Conservation (phyloP, 2,797 vertebrate species). For the Cuculus canorus region DNA sequence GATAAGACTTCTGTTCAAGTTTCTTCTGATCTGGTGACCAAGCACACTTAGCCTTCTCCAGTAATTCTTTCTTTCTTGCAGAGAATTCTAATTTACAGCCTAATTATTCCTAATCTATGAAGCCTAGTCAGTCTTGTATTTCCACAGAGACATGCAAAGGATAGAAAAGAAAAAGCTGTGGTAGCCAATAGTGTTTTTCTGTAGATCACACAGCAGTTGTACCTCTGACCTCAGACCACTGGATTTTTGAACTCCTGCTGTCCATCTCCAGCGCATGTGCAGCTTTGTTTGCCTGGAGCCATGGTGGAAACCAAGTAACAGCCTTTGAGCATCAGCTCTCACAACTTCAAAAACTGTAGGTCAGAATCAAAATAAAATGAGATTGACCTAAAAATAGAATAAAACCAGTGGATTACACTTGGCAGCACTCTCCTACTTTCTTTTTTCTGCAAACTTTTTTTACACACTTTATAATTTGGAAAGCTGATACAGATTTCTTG, state of each 20-base stretch:
- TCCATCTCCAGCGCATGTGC: fast-evolving
- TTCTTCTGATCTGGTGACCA: background rate
- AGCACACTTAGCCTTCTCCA: background rate
- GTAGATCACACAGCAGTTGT: background rate
- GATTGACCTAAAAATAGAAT: background rate
- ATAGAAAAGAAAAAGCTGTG: background rate
- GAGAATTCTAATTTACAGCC: background rate
- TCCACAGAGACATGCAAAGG: background rate
- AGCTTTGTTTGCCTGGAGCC: background rate
- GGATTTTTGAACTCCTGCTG: background rate
- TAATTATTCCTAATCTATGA: background rate
- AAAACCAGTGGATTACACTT: background rate
- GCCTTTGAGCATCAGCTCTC: background rate
- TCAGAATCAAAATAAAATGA: background rate
- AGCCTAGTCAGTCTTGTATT: background rate
- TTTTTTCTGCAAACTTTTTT: background rate
- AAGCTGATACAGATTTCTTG: fast-evolving
- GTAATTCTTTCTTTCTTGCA: background rate
- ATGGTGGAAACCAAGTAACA: background rate
- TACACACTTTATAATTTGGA: background rate
- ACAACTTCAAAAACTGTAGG: background rate
- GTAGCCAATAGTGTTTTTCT: background rate
- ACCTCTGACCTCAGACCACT: background rate
- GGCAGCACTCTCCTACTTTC: background rate
- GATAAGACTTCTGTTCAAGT: background rate